A percentile compares a stretch with the other conserved stretches of the same genome.
These are phyloP conservation scores for Acropora yongei DNA, from an alignment of 64 coral and sea anemone species.

Conservation along the genomic window DNA sequence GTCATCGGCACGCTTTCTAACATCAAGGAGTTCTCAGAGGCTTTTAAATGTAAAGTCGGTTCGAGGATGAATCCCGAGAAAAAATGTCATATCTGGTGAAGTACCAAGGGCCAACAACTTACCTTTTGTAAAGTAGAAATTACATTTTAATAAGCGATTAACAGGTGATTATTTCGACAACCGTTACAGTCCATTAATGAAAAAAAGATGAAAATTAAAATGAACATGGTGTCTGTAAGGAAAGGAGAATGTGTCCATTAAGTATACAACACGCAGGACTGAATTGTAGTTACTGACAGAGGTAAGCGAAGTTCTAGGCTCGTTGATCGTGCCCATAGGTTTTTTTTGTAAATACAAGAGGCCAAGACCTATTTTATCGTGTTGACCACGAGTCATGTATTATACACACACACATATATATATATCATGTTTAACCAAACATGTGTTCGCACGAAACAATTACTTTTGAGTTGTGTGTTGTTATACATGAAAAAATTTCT, in stretches of 20 bases:
- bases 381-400: neutral
- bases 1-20: constrained; percentile 50
- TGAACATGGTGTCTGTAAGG: no score
- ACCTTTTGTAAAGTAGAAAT: neutral
- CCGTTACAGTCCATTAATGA: neutral
- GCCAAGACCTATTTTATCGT: neutral
- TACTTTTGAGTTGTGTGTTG: no score
- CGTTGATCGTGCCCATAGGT: neutral
- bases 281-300: no score
- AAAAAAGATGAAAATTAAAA: no score
- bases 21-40: constrained; percentile 42
- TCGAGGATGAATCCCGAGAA: constrained; percentile 56
- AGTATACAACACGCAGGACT: no score
- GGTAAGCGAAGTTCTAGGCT: no score
- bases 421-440: neutral
- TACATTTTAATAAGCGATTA: neutral
- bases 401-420: neutral
- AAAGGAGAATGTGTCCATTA: no score
- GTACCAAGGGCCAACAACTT: neutral
- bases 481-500: no score
- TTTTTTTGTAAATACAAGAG: neutral
- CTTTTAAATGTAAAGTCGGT: constrained; percentile 27
- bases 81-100: constrained; percentile 54
- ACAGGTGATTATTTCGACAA: neutral
- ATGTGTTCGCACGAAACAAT: neutral